phyloP scores from a whole-genome alignment of 1,140 invertebrate genomes.

The Ostrea edulis region DNA sequence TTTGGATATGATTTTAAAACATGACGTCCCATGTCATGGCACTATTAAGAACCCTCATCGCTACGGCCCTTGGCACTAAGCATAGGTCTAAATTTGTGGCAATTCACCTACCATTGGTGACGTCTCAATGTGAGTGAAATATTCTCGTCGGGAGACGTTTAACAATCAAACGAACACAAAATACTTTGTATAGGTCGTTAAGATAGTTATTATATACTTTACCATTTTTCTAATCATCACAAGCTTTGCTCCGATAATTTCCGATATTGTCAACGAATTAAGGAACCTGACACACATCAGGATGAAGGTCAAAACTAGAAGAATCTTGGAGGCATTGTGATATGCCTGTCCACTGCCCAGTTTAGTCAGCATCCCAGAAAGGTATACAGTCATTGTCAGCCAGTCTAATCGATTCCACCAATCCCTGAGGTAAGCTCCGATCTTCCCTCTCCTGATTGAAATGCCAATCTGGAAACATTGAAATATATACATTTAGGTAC shows the following conservation, averaged over 20 bases:
- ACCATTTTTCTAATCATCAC: slow-evolving; percentile 28
- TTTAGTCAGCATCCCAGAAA: not conserved
- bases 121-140: no score
- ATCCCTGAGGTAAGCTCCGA: not conserved
- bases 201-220: no score
- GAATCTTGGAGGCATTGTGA: not conserved
- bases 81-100: no score
- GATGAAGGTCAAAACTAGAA: not conserved
- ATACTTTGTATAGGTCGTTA: no score
- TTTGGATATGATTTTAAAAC: no score
- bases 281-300: not conserved
- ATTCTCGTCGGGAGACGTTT: no score
- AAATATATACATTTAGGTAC: not conserved
- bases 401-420: not conserved
- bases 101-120: no score
- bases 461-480: not conserved
- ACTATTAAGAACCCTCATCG: no score
- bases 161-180: no score
- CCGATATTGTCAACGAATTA: not conserved
- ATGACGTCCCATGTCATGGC: no score
- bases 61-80: no score
- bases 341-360: not conserved
- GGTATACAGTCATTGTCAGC: not conserved
- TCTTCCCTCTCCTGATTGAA: not conserved
- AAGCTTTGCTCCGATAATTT: not conserved